A percentile compares a stretch with the other conserved stretches of the same genome.
Evolutionary conservation across 2,113 vertebrate species (phyloP).

Genomic region (Athene noctua): DNA sequence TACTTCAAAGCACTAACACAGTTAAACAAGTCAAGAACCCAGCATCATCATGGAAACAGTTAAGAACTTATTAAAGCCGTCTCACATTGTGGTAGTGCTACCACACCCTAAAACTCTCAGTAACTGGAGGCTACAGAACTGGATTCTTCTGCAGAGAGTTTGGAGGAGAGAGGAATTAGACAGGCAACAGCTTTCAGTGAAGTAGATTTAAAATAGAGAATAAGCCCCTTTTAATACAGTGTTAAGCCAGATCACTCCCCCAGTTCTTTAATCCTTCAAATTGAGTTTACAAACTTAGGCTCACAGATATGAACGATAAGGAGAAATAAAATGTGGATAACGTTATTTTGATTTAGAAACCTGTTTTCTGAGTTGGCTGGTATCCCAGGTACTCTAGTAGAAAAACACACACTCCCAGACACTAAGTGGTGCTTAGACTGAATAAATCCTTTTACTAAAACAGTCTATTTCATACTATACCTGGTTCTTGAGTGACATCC

Average conservation of each 20-base stretch:
- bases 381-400: background rate
- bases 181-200: background rate
- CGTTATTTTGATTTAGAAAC: background rate
- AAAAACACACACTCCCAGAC: background rate
- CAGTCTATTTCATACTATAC: slow-evolving; percentile 45
- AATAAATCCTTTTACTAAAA: background rate
- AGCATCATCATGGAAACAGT: background rate
- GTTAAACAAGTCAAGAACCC: background rate
- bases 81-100: background rate
- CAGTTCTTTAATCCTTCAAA: background rate
- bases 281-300: background rate
- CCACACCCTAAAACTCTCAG: background rate
- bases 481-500: slow-evolving; percentile 88
- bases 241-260: background rate
- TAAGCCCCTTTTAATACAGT: background rate
- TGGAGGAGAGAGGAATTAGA: background rate
- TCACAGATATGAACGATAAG: background rate
- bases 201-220: background rate
- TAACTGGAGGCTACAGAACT: background rate
- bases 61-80: background rate
- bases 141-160: background rate
- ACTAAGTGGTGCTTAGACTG: background rate
- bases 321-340: background rate
- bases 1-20: background rate
- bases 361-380: background rate